Evolutionary conservation across 2,888 invertebrate species (phyloP).

Genomic region (Platycheirus rosarum): DNA sequence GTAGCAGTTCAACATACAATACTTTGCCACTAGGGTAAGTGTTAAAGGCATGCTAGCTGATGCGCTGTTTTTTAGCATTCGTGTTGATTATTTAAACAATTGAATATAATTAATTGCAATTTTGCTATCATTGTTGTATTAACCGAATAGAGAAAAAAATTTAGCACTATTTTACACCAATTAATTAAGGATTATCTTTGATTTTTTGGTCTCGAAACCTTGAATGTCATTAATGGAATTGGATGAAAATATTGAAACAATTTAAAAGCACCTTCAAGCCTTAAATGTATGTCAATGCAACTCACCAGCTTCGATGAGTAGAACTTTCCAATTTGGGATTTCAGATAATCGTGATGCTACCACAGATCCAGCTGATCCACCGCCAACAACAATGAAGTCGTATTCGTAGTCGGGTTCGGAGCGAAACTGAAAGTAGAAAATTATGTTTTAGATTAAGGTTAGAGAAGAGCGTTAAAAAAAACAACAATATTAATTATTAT

Average conservation of each 20-base stretch:
- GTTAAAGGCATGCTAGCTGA: constrained; percentile 19
- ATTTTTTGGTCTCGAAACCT: background rate
- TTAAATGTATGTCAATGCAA: no score
- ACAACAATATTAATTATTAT: no score
- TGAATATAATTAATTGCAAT: constrained; percentile 46
- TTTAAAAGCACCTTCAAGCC: no score
- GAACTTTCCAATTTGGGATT: constrained; percentile 82
- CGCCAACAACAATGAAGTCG: constrained; percentile 82
- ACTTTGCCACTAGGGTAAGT: constrained; percentile 38
- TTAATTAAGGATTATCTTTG: constrained; percentile 26
- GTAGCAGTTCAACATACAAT: no score
- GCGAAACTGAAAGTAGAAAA: constrained; percentile 79
- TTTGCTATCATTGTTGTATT: background rate
- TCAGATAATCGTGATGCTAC: constrained; percentile 82
- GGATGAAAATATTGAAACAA: background rate
- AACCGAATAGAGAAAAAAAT: background rate
- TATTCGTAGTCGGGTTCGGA: constrained; percentile 82
- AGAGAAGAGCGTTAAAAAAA: no score
- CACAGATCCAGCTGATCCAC: constrained; percentile 82
- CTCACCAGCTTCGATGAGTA: constrained; percentile 83
- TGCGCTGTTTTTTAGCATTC: constrained; percentile 10
- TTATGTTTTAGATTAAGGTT: no score
- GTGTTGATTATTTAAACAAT: constrained; percentile 31
- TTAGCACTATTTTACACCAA: constrained; percentile 41
- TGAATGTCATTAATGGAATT: background rate